These are phyloP conservation scores for Stylophora pistillata DNA, from an alignment of 64 coral and sea anemone species.

Conservation along the genomic window DNA sequence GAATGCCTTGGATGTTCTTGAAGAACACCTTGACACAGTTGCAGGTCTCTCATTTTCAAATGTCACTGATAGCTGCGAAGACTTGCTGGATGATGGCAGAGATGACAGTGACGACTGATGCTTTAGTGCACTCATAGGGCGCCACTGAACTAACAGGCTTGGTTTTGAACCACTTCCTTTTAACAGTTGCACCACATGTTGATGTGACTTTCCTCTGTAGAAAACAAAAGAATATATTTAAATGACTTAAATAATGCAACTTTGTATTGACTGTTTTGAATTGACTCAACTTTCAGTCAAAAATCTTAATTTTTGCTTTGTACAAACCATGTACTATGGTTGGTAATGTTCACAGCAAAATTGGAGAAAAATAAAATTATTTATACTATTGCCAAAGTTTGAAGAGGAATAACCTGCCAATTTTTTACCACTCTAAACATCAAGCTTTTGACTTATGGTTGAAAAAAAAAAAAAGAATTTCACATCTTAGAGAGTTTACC, in stretches of 20 bases:
- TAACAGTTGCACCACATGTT: slow-evolving; percentile 73
- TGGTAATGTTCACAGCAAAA: no score
- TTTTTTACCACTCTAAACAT: no score
- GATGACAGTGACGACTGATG: slow-evolving; percentile 69
- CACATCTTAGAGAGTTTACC: no score
- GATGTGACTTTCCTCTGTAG: slow-evolving; percentile 74
- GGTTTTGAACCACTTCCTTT: slow-evolving; percentile 89
- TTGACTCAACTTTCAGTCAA: not conserved
- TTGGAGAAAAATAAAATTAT: no score
- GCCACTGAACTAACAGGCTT: slow-evolving; percentile 85
- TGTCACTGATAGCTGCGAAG: slow-evolving; percentile 63
- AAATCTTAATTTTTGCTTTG: no score
- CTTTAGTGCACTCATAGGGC: slow-evolving; percentile 62
- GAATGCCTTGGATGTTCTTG: slow-evolving; percentile 55
- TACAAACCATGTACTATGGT: no score
- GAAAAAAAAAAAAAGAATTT: no score
- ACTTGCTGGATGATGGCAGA: slow-evolving; percentile 56
- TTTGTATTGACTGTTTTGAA: no score
- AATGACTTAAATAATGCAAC: no score
- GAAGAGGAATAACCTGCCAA: no score
- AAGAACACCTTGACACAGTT: slow-evolving; percentile 57
- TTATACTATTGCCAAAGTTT: no score
- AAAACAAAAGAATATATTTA: not conserved
- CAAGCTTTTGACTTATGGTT: no score
- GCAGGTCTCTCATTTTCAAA: slow-evolving; percentile 73